Evolutionary conservation across 30 jellyfish, hydroid and myxozoan species (phyloP).

Genomic region (Turritopsis rubra): DNA sequence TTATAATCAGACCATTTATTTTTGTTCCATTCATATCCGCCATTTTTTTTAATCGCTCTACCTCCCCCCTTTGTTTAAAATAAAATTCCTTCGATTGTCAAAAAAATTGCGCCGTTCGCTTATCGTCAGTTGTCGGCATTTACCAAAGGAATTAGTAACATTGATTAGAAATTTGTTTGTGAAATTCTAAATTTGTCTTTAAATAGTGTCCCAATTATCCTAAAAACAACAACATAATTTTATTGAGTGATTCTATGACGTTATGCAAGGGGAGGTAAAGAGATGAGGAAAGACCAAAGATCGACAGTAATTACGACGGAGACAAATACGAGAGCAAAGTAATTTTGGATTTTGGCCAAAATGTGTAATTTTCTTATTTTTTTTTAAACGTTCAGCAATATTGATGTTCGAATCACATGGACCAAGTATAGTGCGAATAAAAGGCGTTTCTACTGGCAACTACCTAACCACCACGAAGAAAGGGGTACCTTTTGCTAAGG

Average conservation of each 20-base stretch:
- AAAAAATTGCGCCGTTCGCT: neutral
- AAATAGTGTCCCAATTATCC: too few species aligned
- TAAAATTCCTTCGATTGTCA: neutral
- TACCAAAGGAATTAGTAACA: neutral
- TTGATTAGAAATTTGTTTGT: neutral
- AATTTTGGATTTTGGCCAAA: neutral
- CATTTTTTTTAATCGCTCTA: neutral
- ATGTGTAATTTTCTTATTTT: neutral
- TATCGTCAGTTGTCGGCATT: neutral
- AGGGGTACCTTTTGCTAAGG: constrained; percentile 65
- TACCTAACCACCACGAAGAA: constrained; percentile 47
- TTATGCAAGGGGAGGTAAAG: too few species aligned
- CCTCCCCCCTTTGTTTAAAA: neutral
- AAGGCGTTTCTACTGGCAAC: constrained; percentile 50
- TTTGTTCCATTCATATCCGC: neutral
- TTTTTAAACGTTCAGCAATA: constrained; percentile 27
- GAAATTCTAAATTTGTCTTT: neutral
- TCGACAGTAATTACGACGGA: neutral
- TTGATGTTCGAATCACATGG: constrained; percentile 79
- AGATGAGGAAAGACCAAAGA: neutral
- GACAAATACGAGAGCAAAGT: neutral
- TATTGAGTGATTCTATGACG: neutral
- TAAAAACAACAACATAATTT: neutral
- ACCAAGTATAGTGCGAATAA: constrained; percentile 70
- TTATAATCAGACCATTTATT: neutral